Evolutionary conservation across 1,140 invertebrate genomes (phyloP), one percentile per base, ranked within the genome.

Genomic region (Drosophila suzukii): DNA sequence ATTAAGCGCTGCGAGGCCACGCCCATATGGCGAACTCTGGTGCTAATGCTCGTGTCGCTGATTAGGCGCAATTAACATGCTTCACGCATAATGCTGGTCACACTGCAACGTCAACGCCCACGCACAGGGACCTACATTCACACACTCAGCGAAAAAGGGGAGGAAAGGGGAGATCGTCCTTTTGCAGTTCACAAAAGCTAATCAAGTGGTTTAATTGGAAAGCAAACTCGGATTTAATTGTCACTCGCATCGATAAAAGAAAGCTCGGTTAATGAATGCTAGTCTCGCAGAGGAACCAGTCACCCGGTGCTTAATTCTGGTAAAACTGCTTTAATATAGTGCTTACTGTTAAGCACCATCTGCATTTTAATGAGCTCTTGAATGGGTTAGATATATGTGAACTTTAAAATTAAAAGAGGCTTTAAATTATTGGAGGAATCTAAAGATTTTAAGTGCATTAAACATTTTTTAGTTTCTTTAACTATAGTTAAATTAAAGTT

Each of bases 131-230:
- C 46, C 20, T 36, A 15, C 36, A 53, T 36, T 27, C 46, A 34
- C n/a, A 10, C 41, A 39, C 36, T n/a, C 24, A 30, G n/a, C 20
- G 7, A 5, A 20, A 65, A 54, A 32, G 43, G 12, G 50, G 38
- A 24, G 65, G 17, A 3, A 4, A 36, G 17, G 17, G 13, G 32
- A 41, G 20, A 38, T 11, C 36, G 10, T 34, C 20, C 36, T 30
- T 58, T 46, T 61, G 54, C 61, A 70, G 36, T 60, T 61, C 62
- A 62, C 58, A 67, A 54, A 73, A 88, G 66, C 83, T 74, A 89
- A 88, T 88, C 83, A 88, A 88, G 67, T 89, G 83, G 83, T 73
- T 83, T 88, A 88, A 89, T 88, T 88, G 84, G 84, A 89, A 89
- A 89, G 72, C 83, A 83, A 88, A 88, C 84, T 89, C 74, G 67